Base-by-base conservation (phyloP, 2,888 invertebrate genomes). In the Noctua comes region DNA sequence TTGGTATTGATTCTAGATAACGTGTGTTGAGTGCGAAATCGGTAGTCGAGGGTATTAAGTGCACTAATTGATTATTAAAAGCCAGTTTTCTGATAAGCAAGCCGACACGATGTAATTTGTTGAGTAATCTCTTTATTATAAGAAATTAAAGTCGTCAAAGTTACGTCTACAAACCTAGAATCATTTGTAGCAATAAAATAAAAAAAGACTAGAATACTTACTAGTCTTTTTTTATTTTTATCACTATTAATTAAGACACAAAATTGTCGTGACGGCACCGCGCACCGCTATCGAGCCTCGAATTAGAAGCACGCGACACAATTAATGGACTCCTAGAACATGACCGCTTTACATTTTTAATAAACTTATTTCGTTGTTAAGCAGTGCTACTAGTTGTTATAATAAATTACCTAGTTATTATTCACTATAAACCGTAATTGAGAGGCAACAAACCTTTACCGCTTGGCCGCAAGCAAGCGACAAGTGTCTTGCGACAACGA, bases 231-330 rank as follows among this genome's bases (percentile, higher is more conserved):
- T n/a, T n/a, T n/a, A n/a, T n/a, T n/a, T n/a, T n/a, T n/a, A n/a
- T n/a, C n/a, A 18, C 43, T 65, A 72, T 62, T 72, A 76, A 82
- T 84, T 27, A 68, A 79, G 70, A 64, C 62, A 59, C 69, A 75
- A 73, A 75, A 79, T 72, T 64, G 71, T 27, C 78, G 65, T 84
- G 71, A 68, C 59, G 27, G 24, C 62, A 16, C 18, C 40, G 16
- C 18, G 24, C 62, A 16, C 18, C 40, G 16, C 18, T 31, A 31
- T 24, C 16, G 18, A 36, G 66, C 65, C 36, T 76, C 66, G n/a
- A 73, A 46, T 54, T 57, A 59, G 11, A 65, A 72, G 77, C 88
- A 88, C 86, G 86, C 86, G 70, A 88, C 73, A 66, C 74, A 24
- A 86, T 78, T 85, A 82, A 82, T 80, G 76, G 24, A 43, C 62